Percentiles rank a stretch among this genome's conserved stretches.
Evolutionary conservation across 2,113 vertebrate species (phyloP).

Genomic region (Neolamprologus sp.): DNA sequence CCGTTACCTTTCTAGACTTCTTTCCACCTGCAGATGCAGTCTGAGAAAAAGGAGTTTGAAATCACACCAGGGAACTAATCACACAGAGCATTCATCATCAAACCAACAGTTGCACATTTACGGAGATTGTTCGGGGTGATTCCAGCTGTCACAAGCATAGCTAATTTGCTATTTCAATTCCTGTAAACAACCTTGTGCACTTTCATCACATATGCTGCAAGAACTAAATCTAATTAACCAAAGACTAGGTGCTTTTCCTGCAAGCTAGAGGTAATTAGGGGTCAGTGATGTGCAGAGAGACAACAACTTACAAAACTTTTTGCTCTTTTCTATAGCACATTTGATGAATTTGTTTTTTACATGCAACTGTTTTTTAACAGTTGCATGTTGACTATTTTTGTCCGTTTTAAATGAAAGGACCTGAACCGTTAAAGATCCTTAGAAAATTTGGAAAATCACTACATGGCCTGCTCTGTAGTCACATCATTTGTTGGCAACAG

Average conservation of each 20-base stretch:
- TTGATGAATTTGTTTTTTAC: not conserved
- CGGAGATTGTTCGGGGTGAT: not conserved
- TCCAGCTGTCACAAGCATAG: not conserved
- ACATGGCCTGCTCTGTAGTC: not conserved
- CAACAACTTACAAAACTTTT: not conserved
- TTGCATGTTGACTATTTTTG: not conserved
- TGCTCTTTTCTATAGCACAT: not conserved
- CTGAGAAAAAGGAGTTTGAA: not conserved
- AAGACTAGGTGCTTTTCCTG: not conserved
- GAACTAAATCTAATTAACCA: slow-evolving; percentile 1
- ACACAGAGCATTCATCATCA: not conserved
- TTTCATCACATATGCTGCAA: not conserved
- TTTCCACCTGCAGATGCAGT: not conserved
- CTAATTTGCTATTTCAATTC: not conserved
- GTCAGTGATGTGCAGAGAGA: not conserved
- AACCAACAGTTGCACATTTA: not conserved
- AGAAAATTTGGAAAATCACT: not conserved
- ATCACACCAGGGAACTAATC: not conserved
- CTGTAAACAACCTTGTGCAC: not conserved
- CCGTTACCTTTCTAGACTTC: not conserved
- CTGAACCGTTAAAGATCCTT: not conserved
- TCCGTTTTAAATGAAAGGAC: not conserved
- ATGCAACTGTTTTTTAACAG: not conserved
- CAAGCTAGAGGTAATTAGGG: not conserved
- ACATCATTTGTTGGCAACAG: not conserved